phyloP scores from a whole-genome alignment of 2,797 vertebrate genomes.

The Tamandua tetradactyla region DNA sequence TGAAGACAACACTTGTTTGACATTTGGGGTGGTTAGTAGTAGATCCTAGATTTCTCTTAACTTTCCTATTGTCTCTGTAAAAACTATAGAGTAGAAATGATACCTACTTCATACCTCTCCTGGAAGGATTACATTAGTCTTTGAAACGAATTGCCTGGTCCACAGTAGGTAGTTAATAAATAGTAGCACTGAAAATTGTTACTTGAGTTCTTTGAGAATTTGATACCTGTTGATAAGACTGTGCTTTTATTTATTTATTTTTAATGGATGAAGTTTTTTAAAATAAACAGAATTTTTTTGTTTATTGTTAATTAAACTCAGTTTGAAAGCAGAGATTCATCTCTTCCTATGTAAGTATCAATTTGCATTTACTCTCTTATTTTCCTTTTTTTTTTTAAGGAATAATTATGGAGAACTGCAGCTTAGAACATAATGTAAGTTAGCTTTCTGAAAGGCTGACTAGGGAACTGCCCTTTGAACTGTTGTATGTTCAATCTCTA shows the following conservation, averaged over 20 bases:
- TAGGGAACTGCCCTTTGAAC: background rate
- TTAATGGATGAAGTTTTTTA: background rate
- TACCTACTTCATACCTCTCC: background rate
- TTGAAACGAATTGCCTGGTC: constrained; percentile 11
- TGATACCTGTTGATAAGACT: background rate
- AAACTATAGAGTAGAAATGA: background rate
- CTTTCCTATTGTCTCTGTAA: constrained; percentile 1
- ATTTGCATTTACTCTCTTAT: background rate
- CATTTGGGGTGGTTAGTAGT: constrained; percentile 12
- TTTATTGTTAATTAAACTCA: constrained; percentile 7
- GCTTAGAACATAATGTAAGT: background rate
- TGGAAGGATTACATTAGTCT: background rate
- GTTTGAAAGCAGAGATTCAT: background rate
- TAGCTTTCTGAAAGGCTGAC: constrained; percentile 38
- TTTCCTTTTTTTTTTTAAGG: constrained; percentile 38
- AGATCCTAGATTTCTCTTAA: constrained; percentile 6
- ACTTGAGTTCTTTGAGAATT: constrained; percentile 46
- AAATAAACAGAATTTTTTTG: background rate
- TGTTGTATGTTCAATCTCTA: background rate
- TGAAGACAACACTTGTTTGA: background rate
- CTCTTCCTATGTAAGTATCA: background rate
- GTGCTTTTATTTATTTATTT: background rate
- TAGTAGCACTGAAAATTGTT: background rate
- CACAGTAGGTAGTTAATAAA: background rate
- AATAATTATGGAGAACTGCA: background rate